Percentiles rank a stretch among this genome's conserved stretches.
phyloP scores from a whole-genome alignment of 2,113 vertebrate genomes.

The Notarius lentiginosus region DNA sequence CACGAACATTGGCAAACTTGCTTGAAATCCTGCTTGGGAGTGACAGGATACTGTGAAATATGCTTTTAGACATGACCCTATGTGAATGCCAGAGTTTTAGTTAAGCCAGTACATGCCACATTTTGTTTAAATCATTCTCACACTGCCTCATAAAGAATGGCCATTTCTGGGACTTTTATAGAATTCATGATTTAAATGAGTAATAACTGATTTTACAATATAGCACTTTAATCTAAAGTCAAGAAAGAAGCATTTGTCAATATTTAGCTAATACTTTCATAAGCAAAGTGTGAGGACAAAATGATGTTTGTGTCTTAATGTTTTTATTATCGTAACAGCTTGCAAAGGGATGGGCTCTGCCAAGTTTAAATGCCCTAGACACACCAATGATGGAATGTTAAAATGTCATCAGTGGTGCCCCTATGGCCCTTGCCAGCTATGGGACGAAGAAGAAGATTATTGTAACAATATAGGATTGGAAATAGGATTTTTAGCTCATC shows the following conservation, averaged over 20 bases:
- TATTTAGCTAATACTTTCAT: background rate
- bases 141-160: background rate
- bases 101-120: slow-evolving; percentile 40
- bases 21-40: slow-evolving; percentile 38
- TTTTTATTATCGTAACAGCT: no score
- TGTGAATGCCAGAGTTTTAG: slow-evolving; percentile 36
- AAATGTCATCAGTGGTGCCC: no score
- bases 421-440: no score
- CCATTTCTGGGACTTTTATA: background rate
- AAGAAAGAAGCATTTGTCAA: background rate
- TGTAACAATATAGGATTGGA: background rate
- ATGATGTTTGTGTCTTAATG: background rate
- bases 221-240: background rate
- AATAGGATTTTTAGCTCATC: background rate
- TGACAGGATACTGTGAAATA: slow-evolving; percentile 46
- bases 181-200: background rate
- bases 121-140: slow-evolving; percentile 39
- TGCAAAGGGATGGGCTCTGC: no score
- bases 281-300: background rate
- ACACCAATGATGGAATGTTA: no score
- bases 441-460: no score
- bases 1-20: slow-evolving; percentile 43
- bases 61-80: slow-evolving; percentile 49
- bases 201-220: background rate
- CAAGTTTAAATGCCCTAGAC: no score